phyloP scores from a whole-genome alignment of 2,113 vertebrate species.

The Caretta caretta region DNA sequence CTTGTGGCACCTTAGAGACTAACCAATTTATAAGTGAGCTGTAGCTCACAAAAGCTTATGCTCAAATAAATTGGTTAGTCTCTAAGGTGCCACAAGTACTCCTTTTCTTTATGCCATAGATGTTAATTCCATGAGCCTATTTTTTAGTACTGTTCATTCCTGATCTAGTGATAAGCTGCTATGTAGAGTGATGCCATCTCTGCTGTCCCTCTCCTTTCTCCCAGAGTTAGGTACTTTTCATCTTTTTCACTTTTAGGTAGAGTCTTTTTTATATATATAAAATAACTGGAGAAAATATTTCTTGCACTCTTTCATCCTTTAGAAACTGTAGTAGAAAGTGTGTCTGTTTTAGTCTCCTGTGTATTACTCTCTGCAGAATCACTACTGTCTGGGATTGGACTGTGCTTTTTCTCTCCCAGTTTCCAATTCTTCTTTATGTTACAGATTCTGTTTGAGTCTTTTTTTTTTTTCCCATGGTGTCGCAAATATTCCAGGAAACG shows the following conservation, averaged over 20 bases:
- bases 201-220: background rate
- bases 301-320: background rate
- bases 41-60: too few relatives aligned
- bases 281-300: background rate
- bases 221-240: background rate
- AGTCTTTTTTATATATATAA: background rate
- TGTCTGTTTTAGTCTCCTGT: background rate
- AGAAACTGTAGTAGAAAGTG: background rate
- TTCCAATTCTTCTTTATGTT: fast-evolving
- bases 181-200: background rate
- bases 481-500: background rate
- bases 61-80: too few relatives aligned
- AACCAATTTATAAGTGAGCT: too few relatives aligned
- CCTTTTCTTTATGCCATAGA: background rate
- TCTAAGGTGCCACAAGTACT: too few relatives aligned
- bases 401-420: background rate
- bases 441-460: background rate
- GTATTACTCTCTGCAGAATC: background rate
- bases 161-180: fast-evolving
- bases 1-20: too few relatives aligned
- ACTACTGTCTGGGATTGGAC: background rate
- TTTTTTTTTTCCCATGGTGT: background rate
- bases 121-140: background rate
- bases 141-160: background rate
- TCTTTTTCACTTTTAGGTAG: background rate